phyloP scores from a whole-genome alignment of 1,140 invertebrate genomes.

The Liolophura sinensis region DNA sequence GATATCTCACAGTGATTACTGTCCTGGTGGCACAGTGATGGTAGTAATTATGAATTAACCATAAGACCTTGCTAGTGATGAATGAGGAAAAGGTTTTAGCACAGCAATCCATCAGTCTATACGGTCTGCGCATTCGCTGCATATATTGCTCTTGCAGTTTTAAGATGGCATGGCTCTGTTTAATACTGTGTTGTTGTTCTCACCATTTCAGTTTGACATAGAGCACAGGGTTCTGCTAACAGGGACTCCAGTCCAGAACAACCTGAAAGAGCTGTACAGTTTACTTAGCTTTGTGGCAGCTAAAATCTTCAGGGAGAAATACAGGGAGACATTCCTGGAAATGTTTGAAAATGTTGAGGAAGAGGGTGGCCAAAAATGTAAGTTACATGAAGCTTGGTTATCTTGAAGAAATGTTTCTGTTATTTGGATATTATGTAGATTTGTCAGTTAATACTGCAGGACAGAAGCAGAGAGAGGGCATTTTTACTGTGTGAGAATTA shows the following conservation, averaged over 20 bases:
- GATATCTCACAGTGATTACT: too few species aligned
- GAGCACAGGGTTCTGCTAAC: slow-evolving; percentile 88
- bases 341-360: slow-evolving; percentile 29
- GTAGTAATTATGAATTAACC: too few species aligned
- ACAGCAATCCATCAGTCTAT: too few species aligned
- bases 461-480: not conserved
- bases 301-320: slow-evolving; percentile 73
- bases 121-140: too few species aligned
- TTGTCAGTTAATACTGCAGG: not conserved
- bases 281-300: slow-evolving; percentile 96
- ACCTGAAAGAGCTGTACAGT: slow-evolving; percentile 94
- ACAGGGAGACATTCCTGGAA: slow-evolving; percentile 37
- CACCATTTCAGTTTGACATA: slow-evolving; percentile 78
- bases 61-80: too few species aligned
- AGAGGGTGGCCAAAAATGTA: slow-evolving; percentile 2
- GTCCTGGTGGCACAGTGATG: too few species aligned
- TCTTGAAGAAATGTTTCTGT: not conserved
- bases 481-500: too few species aligned
- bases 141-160: too few species aligned
- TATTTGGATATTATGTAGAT: not conserved
- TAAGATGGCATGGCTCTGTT: too few species aligned
- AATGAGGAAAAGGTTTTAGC: too few species aligned
- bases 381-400: slow-evolving; percentile 3
- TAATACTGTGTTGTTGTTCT: slow-evolving; percentile 4
- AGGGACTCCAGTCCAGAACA: slow-evolving; percentile 99